Conservation (phyloP, 2,113 vertebrate species). For the Coryphaenoides rupestris region DNA sequence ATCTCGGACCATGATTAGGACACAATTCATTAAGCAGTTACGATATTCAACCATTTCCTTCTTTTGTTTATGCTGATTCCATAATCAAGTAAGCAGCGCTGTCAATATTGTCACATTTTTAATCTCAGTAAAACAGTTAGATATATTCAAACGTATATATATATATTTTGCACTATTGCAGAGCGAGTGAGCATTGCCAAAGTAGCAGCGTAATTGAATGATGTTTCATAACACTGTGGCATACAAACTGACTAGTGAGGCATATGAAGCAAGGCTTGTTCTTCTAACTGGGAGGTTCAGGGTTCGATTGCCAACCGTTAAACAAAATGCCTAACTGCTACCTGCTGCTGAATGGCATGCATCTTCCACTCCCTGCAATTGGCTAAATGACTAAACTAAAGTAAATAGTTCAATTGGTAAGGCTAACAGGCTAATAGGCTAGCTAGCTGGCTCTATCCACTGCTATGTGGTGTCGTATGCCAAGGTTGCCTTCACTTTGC, state of each 20-base stretch:
- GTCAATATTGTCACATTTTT: background rate
- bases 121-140: background rate
- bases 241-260: background rate
- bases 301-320: too few species aligned
- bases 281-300: background rate
- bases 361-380: too few species aligned
- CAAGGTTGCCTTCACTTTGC: background rate
- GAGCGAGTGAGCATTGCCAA: background rate
- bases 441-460: background rate
- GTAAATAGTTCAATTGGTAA: too few species aligned
- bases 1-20: too few species aligned
- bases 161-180: background rate
- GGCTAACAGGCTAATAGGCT: too few species aligned
- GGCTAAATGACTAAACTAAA: too few species aligned
- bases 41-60: too few species aligned
- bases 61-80: background rate
- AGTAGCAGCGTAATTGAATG: background rate
- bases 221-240: background rate
- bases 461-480: conserved; percentile 12
- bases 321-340: too few species aligned
- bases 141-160: background rate
- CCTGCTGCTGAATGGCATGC: too few species aligned
- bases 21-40: too few species aligned
- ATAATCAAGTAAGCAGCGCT: background rate
- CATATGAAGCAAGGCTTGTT: background rate